Base-by-base conservation (phyloP, 1,140 invertebrate genomes). In the Chelonus insularis region DNA sequence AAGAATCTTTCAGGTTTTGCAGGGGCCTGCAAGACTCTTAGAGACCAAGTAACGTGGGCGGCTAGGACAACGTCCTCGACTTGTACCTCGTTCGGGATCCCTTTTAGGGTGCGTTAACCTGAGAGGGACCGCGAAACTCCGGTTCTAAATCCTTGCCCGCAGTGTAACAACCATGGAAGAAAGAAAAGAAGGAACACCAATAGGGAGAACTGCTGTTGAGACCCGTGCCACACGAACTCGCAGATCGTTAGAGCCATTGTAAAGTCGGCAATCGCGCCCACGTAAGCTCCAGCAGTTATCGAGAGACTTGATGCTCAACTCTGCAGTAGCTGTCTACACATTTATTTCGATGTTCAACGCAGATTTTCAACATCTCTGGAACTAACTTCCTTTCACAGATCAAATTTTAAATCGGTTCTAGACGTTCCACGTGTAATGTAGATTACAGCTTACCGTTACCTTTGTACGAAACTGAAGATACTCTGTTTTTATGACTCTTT, bases 61-160 rank as follows among this genome's bases (percentile, higher is more conserved):
- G 62, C 39, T 34, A 68, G 67, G 68, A 67, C 65, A 67, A 66
- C 64, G 65, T 72, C 68, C 69, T 69, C 52, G 52, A 16, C 47
- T 29, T 23, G 14, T 50, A 25, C 34, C 41, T 47, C 29, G 21
- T 57, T 67, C 59, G 60, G 63, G 66, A 8, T 39, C 58, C 55
- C 64, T 69, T 69, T 67, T 60, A 71, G 65, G 71, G 72, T 72
- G 57, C 72, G 63, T 74, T 72, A 51, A 72, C 68, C 71, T 61
- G 52, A 7, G 57, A 41, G 7, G 34, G 47, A 25, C 45, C 34
- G 8, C 57, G 32, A 47, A 56, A 60, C 47, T 50, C 39, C 32
- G 50, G 60, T 66, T 60, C 64, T 62, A 62, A 66, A 66, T 66
- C 60, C 60, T 66, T 57, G 12, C 34, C 52, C 60, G 52, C 18